Evolutionary conservation across 2,113 vertebrate genomes (phyloP).

Genomic region (Trematocara marginatum): DNA sequence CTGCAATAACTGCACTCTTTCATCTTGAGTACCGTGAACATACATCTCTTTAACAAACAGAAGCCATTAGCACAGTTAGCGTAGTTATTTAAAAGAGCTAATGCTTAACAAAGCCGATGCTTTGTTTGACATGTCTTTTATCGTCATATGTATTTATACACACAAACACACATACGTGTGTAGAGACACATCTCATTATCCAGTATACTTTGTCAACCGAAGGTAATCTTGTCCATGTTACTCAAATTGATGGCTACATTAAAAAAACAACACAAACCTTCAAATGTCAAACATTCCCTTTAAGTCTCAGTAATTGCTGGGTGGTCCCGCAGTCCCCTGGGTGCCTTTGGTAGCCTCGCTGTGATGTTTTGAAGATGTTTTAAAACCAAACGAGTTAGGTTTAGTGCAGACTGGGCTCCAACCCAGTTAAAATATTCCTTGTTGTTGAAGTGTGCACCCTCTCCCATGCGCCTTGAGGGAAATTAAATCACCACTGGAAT

Average conservation of each 20-base stretch:
- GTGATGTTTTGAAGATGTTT: conserved; percentile 11
- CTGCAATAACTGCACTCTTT: neutral
- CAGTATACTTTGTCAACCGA: neutral
- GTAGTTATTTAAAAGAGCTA: neutral
- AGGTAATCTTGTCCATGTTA: neutral
- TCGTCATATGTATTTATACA: neutral
- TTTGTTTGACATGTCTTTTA: neutral
- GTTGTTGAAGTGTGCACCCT: neutral
- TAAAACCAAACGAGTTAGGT: neutral
- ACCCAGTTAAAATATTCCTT: conserved; percentile 7
- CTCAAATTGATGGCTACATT: neutral
- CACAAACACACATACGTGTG: neutral
- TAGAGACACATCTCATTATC: neutral
- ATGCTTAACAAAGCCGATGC: neutral
- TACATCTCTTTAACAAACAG: neutral
- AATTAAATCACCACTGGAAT: neutral
- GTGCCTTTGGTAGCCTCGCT: neutral
- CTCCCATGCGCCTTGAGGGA: neutral
- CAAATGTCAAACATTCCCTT: neutral
- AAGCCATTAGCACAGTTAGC: neutral
- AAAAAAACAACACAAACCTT: neutral
- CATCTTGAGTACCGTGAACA: neutral
- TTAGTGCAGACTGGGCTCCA: neutral
- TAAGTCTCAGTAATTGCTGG: neutral
- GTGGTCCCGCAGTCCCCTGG: neutral